Base-by-base conservation (phyloP, 2,113 vertebrate species). In the Entomyzon cyanotis region DNA sequence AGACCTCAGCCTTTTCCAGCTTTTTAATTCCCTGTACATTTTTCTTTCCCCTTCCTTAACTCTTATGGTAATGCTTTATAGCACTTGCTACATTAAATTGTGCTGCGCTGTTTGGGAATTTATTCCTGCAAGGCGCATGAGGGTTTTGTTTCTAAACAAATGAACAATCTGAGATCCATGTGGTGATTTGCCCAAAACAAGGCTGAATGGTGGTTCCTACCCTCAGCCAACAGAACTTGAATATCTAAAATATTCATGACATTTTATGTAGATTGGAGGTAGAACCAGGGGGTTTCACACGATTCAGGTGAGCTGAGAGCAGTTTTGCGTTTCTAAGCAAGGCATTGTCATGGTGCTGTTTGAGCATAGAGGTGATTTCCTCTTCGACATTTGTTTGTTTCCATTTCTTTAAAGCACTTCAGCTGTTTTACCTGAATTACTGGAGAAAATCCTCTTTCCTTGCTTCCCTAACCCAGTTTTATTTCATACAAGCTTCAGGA, bases 141-240 rank as follows among this genome's bases (percentile, higher is more conserved):
- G 60, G 63, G 58, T 81, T 95, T 74, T 80, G 50, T 94, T 90
- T 87, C 71, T 59, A 70, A 96, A 83, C 52, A 96, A 75, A 78
- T 30, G 64, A 68, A 86, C 55, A 77, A 55, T n/a, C 88, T 24
- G 31, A 83, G 92, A 63, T 80, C 30, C 39, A 16, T 74, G 42
- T 15, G 13, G 64, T 93, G 79, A 89, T 89, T 63, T 86, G 63
- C 75, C 60, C 85, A 52, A 27, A 95, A 84, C 41, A 12, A 62
- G 33, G 39, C 47, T 56, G 37, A 56, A 28, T 5, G 4, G 47
- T 67, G 55, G 37, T 33, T 92, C 87, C 41, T 71, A 24, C 30
- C 46, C 30, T 58, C 22, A 68, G 31, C 62, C 67, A 93, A 24
- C 23, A 37, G 31, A n/a, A 69, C 69, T 84, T 83, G 39, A 27